Percentiles rank a stretch among this genome's conserved stretches.
These are phyloP conservation scores for Heliconius hermathena DNA, from an alignment of 1,140 invertebrate genomes.

Conservation along the genomic window DNA sequence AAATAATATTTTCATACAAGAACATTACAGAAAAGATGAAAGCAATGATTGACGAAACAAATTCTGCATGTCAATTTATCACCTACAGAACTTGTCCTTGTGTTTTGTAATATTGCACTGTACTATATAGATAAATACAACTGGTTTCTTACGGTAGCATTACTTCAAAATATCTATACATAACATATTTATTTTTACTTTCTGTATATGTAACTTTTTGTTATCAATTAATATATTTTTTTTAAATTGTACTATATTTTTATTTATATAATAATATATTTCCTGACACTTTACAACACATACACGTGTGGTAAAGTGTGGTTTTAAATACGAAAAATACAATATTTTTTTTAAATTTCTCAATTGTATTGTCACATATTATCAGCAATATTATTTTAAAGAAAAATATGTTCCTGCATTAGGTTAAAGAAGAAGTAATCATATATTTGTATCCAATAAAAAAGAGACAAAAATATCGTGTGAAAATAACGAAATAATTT, in stretches of 20 bases:
- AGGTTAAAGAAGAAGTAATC: no score
- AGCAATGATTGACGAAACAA: conserved; percentile 6
- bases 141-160: conserved; percentile 1
- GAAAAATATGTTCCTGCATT: no score
- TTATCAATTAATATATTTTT: no score
- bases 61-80: conserved; percentile 13
- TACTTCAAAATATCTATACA: background rate
- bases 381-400: no score
- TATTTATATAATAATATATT: no score
- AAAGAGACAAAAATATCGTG: background rate
- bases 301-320: no score
- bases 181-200: background rate
- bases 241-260: no score
- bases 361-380: no score
- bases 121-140: conserved; percentile 3
- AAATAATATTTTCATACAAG: background rate
- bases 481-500: background rate
- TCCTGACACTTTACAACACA: no score
- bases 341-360: no score
- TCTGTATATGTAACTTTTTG: background rate
- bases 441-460: background rate
- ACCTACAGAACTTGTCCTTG: conserved; percentile 10
- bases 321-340: no score
- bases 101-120: background rate
- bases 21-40: conserved; percentile 10